Percentiles rank a stretch among this genome's conserved stretches.
phyloP scores from a whole-genome alignment of 2,797 vertebrate genomes.

The Esox lucius region DNA sequence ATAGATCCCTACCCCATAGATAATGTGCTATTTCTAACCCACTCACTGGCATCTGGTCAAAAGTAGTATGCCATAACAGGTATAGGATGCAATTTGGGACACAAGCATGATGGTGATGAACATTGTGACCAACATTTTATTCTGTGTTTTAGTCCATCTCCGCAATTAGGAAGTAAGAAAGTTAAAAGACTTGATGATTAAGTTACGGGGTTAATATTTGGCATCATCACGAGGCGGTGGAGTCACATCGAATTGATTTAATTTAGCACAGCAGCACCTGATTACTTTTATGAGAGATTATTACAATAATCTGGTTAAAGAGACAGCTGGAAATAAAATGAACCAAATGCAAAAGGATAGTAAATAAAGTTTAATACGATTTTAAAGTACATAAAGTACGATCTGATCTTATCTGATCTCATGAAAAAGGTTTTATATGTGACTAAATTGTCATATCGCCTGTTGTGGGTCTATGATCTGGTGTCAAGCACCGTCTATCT shows the following conservation, averaged over 20 bases:
- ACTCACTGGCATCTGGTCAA: not conserved
- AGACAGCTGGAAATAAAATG: not conserved
- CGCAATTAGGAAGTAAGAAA: slow-evolving; percentile 60
- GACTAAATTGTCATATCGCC: no score
- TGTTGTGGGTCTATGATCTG: no score
- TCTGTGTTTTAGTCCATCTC: slow-evolving; percentile 32
- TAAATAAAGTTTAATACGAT: not conserved
- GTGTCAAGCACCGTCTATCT: no score
- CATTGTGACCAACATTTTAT: slow-evolving; percentile 44
- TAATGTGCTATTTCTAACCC: not conserved
- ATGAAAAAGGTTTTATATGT: no score
- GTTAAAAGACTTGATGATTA: slow-evolving; percentile 73
- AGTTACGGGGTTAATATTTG: slow-evolving; percentile 30
- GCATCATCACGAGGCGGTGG: slow-evolving; percentile 66
- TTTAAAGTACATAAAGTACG: no score
- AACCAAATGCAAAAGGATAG: not conserved
- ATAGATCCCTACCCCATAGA: not conserved
- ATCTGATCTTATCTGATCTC: no score
- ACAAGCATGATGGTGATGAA: slow-evolving; percentile 34
- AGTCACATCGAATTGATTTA: slow-evolving; percentile 66
- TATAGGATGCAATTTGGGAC: not conserved
- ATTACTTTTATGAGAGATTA: not conserved
- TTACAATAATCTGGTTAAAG: not conserved
- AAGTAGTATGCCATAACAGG: not conserved
- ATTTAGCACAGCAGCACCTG: slow-evolving; percentile 32